Evolutionary conservation across 2,888 invertebrate genomes (phyloP).

Genomic region (Venustoraphidia nigricollis): DNA sequence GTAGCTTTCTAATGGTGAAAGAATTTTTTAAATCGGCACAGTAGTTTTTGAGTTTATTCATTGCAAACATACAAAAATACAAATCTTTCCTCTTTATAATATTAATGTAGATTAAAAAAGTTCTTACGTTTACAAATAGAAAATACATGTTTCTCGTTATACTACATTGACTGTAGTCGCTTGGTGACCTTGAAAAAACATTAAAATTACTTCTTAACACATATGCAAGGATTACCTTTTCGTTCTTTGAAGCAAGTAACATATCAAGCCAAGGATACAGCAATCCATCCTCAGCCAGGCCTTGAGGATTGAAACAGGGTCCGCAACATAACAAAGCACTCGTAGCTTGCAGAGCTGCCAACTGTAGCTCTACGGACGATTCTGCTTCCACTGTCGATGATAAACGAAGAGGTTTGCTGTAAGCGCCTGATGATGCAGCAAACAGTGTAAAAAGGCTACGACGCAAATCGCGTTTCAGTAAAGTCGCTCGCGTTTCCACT

Average conservation of each 20-base stretch:
- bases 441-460: conserved; percentile 82
- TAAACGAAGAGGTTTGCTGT: conserved; percentile 41
- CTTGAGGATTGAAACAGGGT: conserved; percentile 76
- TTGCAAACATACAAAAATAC: too few species aligned
- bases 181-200: background rate
- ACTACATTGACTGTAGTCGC: too few species aligned
- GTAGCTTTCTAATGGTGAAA: too few species aligned
- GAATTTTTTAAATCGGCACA: too few species aligned
- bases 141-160: too few species aligned
- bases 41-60: too few species aligned
- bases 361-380: conserved; percentile 28
- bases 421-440: conserved; percentile 86
- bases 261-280: conserved; percentile 90
- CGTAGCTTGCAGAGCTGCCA: conserved; percentile 64
- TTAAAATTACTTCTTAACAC: background rate
- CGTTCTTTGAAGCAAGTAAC: conserved; percentile 74
- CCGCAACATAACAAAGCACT: conserved; percentile 92
- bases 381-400: conserved; percentile 10
- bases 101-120: too few species aligned
- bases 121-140: too few species aligned
- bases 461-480: conserved; percentile 75
- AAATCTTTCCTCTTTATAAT: too few species aligned
- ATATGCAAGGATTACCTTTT: conserved; percentile 41
- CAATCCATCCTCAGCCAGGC: conserved; percentile 78
- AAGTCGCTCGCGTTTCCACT: conserved; percentile 77